phyloP scores from a whole-genome alignment of 1,140 invertebrate genomes.

The Leptoteleia sp. region DNA sequence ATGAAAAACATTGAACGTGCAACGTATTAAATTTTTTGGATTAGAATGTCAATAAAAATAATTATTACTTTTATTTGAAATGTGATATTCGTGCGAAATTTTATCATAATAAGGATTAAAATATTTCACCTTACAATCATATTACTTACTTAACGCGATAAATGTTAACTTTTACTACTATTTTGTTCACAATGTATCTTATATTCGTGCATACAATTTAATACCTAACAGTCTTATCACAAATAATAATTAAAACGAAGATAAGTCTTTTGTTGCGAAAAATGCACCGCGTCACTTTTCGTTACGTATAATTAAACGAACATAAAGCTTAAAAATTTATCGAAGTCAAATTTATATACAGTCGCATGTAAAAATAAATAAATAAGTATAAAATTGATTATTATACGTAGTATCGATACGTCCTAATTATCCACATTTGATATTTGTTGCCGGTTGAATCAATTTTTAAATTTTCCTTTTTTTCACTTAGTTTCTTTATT shows the following conservation, averaged over 20 bases:
- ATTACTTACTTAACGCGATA: no score
- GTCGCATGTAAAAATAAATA: not conserved
- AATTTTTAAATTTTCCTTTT: no score
- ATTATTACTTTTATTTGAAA: no score
- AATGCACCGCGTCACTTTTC: conserved; percentile 5
- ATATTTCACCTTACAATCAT: no score
- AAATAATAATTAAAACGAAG: conserved; percentile 24
- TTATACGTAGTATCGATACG: conserved; percentile 21
- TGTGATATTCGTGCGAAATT: no score
- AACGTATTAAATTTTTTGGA: no score
- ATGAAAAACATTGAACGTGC: no score
- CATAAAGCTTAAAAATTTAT: conserved; percentile 15
- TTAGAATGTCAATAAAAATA: no score
- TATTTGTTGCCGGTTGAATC: not conserved
- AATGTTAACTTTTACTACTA: no score
- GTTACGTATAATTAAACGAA: conserved; percentile 3
- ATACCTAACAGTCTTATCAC: conserved; percentile 47
- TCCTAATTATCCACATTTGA: conserved; percentile 6
- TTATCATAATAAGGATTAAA: no score
- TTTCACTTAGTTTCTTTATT: not conserved
- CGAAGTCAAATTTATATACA: conserved; percentile 26
- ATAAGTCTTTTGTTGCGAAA: conserved; percentile 20
- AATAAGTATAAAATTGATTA: not conserved
- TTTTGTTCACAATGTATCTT: no score
- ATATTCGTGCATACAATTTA: conserved; percentile 45